phyloP scores from a whole-genome alignment of 2,888 invertebrate species.

The Automeris io region DNA sequence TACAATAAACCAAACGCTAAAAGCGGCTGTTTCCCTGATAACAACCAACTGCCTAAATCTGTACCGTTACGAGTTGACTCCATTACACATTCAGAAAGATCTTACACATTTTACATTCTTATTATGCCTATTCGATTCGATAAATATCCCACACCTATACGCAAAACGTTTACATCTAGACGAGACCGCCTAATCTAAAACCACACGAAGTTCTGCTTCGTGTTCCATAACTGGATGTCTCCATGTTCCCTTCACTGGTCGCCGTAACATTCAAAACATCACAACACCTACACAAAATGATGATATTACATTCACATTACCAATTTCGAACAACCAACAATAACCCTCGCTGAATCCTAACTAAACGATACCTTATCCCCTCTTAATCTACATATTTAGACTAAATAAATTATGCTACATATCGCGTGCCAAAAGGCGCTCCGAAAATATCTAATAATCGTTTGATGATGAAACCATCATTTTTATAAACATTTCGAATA shows the following conservation, averaged over 20 bases:
- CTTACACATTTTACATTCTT: slow-evolving; percentile 62
- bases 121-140: slow-evolving; percentile 61
- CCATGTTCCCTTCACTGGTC: slow-evolving; percentile 47
- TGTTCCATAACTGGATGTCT: slow-evolving; percentile 32
- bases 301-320: slow-evolving; percentile 56
- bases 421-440: slow-evolving; percentile 60
- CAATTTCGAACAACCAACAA: slow-evolving; percentile 61
- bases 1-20: slow-evolving; percentile 61
- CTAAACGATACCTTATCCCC: slow-evolving; percentile 65
- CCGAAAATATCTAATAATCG: slow-evolving; percentile 49
- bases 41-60: slow-evolving; percentile 63
- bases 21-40: slow-evolving; percentile 60
- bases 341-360: slow-evolving; percentile 60
- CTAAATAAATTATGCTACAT: slow-evolving; percentile 62
- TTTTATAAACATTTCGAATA: slow-evolving; percentile 29
- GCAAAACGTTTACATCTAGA: slow-evolving; percentile 51
- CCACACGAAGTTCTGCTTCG: slow-evolving; percentile 39
- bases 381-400: slow-evolving; percentile 51
- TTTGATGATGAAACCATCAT: slow-evolving; percentile 32
- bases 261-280: slow-evolving; percentile 46
- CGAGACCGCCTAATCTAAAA: slow-evolving; percentile 58
- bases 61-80: slow-evolving; percentile 59
- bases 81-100: slow-evolving; percentile 61
- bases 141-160: slow-evolving; percentile 72
- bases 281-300: slow-evolving; percentile 49